A percentile compares a stretch with the other conserved stretches of the same genome.
Conservation (phyloP, 2,888 invertebrate species). For the Cremastobaeus sp. region DNA sequence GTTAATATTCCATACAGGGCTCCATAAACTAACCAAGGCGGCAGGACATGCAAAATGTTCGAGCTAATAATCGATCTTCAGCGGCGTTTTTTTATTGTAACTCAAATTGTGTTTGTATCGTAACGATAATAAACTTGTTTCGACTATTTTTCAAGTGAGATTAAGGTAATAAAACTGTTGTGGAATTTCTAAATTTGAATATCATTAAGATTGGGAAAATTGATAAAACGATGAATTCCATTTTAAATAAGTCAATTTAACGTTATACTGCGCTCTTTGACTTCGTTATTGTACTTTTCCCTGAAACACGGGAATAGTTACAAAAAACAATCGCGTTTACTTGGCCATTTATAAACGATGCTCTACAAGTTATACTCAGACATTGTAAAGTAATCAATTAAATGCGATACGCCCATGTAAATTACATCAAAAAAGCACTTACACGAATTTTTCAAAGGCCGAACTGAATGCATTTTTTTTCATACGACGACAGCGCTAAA, state of each 20-base stretch:
- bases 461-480: conserved; percentile 35
- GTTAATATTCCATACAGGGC: no score
- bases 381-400: conserved; percentile 21
- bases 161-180: no score
- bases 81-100: no score
- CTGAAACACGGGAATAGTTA: background rate
- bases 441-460: conserved; percentile 26
- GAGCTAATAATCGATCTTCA: no score
- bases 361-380: conserved; percentile 22
- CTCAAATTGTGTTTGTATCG: no score
- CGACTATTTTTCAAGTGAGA: no score
- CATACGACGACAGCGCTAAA: conserved; percentile 24
- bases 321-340: conserved; percentile 2
- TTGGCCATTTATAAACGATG: conserved; percentile 21
- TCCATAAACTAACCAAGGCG: no score
- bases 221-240: no score
- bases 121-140: no score
- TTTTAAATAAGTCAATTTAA: conserved; percentile 5
- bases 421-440: conserved; percentile 47
- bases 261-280: background rate
- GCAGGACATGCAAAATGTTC: no score
- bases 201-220: no score
- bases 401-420: conserved; percentile 18
- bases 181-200: no score
- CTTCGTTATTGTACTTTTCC: background rate